These are phyloP conservation scores for Thalassoma bifasciatum DNA, from an alignment of 2,113 vertebrate genomes.

Conservation along the genomic window DNA sequence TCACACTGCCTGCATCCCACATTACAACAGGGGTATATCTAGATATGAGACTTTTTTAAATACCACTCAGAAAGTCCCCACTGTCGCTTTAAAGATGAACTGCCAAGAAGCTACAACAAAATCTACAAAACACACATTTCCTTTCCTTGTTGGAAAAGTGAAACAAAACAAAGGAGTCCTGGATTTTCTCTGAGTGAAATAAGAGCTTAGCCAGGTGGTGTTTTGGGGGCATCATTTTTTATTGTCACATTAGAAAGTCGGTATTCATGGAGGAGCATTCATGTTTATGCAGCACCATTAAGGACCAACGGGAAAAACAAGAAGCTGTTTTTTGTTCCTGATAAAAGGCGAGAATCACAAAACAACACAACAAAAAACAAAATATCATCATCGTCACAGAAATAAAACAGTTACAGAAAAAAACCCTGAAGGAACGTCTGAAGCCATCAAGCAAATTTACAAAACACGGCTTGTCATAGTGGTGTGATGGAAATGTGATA, in stretches of 20 bases:
- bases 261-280: constrained; percentile 45
- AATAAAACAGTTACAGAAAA: constrained; percentile 58
- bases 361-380: constrained; percentile 26
- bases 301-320: constrained; percentile 55
- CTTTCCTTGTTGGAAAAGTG: too few relatives aligned
- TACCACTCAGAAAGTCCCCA: too few relatives aligned
- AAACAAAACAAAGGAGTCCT: too few relatives aligned
- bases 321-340: constrained; percentile 20
- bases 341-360: constrained; percentile 55
- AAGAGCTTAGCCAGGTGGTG: neutral
- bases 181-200: too few relatives aligned
- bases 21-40: too few relatives aligned
- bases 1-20: too few relatives aligned
- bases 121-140: too few relatives aligned
- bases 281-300: constrained; percentile 74
- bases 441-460: constrained; percentile 19
- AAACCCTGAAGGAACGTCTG: neutral
- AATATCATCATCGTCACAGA: constrained; percentile 73
- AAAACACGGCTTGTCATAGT: constrained; percentile 13
- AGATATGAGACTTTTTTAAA: too few relatives aligned
- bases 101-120: too few relatives aligned
- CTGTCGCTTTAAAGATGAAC: too few relatives aligned
- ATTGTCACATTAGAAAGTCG: constrained; percentile 74
- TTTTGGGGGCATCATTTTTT: constrained; percentile 37
- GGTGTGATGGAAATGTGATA: constrained; percentile 35